Evolutionary conservation across 2,888 invertebrate species (phyloP), one percentile per base, ranked within the genome.

Genomic region (Xanthorhoe spadicearia): DNA sequence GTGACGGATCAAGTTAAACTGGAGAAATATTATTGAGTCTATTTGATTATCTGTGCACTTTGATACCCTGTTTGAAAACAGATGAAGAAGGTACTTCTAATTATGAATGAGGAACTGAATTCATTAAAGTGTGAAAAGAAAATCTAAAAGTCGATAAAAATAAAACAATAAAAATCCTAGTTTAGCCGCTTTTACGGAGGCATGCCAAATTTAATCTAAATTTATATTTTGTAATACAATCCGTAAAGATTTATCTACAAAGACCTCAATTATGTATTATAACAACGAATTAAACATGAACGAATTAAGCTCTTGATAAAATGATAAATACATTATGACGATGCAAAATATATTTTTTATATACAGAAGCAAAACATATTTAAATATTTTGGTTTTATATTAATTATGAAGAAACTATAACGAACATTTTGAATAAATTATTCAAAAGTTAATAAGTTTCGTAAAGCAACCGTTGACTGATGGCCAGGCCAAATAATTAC

Each of bases 401-500:
- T 43, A 43, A 43, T 38, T 28, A 10, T 43, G 38, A 43, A 43
- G 13, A 43, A 43, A 43, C 38, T 38, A 38, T 38, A 38, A 17
- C 48, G 48, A 15, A 17, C 15, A 43, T n/a, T 10, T 43, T 43
- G 43, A 43, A 43, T 48, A 17, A 48, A 15, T 48, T 50, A 50
- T 19, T 38, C 50, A 38, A 15, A 35, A 55, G 19, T 17, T 38
- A 38, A 48, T 60, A 43, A 56, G 32, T 56, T 56, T 52, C 43
- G 46, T 52, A 51, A 61, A 61, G 19, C 23, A 56, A 52, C 18
- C 15, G 9, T 52, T 9, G 35, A 28, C n/a, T 19, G 49, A 49
- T 53, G 15, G 57, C 32, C 32, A 49, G 59, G 51, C 55, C 15
- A 56, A 64, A 63, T 67, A 64, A 67, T 67, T 60, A 70, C 66